Evolutionary conservation across 2,113 vertebrate species (phyloP).

Genomic region (Callopanchax toddi): DNA sequence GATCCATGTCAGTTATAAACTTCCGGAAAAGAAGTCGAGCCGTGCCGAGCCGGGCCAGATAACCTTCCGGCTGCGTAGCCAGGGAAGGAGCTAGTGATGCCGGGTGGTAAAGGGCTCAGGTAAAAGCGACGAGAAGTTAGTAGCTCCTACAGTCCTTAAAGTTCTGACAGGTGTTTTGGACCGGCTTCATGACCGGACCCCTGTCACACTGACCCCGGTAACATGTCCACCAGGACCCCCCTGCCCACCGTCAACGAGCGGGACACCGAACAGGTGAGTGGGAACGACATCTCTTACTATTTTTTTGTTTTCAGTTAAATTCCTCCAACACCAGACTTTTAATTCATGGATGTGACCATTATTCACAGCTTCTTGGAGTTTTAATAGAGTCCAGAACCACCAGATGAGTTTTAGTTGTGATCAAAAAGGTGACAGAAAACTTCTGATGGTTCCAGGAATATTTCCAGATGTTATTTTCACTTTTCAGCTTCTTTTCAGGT

Average conservation of each 20-base stretch:
- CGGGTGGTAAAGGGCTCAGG: background rate
- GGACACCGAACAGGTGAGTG: constrained; percentile 38
- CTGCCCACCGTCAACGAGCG: constrained; percentile 53
- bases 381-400: no score
- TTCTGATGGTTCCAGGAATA: no score
- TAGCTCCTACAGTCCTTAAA: background rate
- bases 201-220: constrained; percentile 33
- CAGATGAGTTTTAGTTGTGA: no score
- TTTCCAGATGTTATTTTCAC: no score
- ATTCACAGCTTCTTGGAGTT: no score
- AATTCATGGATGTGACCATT: no score
- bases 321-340: no score
- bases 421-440: no score
- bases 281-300: background rate
- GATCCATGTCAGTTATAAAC: constrained; percentile 30
- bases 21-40: constrained; percentile 11
- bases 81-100: constrained; percentile 13
- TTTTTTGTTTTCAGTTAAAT: no score
- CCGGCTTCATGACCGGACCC: constrained; percentile 37
- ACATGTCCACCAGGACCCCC: constrained; percentile 52
- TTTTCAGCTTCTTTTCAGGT: no score
- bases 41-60: constrained; percentile 13
- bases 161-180: constrained; percentile 29
- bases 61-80: background rate
- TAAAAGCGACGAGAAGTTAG: constrained; percentile 1